Conservation (phyloP, 2,888 invertebrate species). For the Gymnosoma rotundatum region DNA sequence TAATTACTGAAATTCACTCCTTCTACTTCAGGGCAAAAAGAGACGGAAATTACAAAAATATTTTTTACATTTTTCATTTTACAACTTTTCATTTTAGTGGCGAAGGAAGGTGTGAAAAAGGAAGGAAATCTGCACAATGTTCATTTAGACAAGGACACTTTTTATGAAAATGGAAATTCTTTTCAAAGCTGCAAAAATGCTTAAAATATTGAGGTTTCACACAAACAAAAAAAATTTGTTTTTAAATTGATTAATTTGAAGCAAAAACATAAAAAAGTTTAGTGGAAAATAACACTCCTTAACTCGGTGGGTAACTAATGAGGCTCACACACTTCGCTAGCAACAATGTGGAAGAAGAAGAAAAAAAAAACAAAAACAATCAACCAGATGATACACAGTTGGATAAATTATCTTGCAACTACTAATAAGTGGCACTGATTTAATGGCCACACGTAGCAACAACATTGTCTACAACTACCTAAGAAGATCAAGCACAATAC, state of each 20-base stretch:
- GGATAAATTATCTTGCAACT: conserved; percentile 71
- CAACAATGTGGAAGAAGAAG: conserved; percentile 11
- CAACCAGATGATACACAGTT: conserved; percentile 53
- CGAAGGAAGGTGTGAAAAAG: conserved; percentile 16
- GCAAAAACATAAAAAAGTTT: conserved; percentile 25
- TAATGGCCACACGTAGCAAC: conserved; percentile 77
- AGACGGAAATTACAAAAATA: conserved; percentile 57
- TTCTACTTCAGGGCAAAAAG: conserved; percentile 17
- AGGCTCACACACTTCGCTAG: conserved; percentile 55
- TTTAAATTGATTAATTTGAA: conserved; percentile 67
- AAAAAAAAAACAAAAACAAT: conserved; percentile 2
- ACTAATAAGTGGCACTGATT: conserved; percentile 76
- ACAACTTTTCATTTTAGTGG: neutral
- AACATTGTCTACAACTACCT: conserved; percentile 69
- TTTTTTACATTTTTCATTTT: conserved; percentile 37
- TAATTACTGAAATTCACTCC: conserved; percentile 68
- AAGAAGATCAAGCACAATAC: conserved; percentile 50
- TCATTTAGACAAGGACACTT: conserved; percentile 49
- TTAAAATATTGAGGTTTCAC: conserved; percentile 36
- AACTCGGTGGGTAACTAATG: conserved; percentile 65
- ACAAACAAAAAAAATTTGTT: conserved; percentile 31
- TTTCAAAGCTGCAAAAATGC: conserved; percentile 13
- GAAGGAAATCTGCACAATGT: conserved; percentile 51
- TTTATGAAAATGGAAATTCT: conserved; percentile 49
- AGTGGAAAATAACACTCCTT: conserved; percentile 47